Base-by-base conservation (phyloP, 1,140 invertebrate genomes). In the Samia ricini region DNA sequence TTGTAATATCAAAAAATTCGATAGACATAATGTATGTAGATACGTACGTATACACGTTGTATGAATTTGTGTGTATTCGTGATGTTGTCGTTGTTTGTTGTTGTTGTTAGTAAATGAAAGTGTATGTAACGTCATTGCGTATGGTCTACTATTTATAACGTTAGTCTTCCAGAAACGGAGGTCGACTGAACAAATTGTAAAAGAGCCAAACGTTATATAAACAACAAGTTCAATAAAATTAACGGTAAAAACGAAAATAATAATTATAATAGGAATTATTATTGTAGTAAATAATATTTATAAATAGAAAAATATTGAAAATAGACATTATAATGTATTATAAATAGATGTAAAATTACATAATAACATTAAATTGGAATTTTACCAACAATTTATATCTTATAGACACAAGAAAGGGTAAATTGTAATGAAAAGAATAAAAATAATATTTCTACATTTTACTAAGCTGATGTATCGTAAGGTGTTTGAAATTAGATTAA, bases 121-220 rank as follows among this genome's bases (percentile, higher is more conserved):
- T 52, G 51, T 21, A 22, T 52, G 22, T 22, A 8, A 22, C 19
- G 51, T 22, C 51, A 22, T 21, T 20, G 20, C 3, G 51, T 8
- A 22, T 22, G 20, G 56, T 63, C 19, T 56, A 64, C n/a, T n/a
- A n/a, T n/a, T n/a, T n/a, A n/a, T n/a, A n/a, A n/a, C 71, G 74
- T 85, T 77, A 79, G 85, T 88, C 85, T 88, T 88, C 85, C 85
- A 83, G n/a, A 71, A 57, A 69, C 48, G 82, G 72, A 80, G 83
- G 79, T 84, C 77, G 81, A 83, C 83, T 85, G 78, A 81, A 71
- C 50, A 56, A n/a, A 64, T 64, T 42, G 3, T 1, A 42, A 42
- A 72, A 64, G 71, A 76, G 81, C 80, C 80, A 82, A 82, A 79
- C 65, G 19, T 42, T 42, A 42, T n/a, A n/a, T 42, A 4, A 42